Conservation (phyloP, 2,113 vertebrate genomes). For the Scolopax mira region DNA sequence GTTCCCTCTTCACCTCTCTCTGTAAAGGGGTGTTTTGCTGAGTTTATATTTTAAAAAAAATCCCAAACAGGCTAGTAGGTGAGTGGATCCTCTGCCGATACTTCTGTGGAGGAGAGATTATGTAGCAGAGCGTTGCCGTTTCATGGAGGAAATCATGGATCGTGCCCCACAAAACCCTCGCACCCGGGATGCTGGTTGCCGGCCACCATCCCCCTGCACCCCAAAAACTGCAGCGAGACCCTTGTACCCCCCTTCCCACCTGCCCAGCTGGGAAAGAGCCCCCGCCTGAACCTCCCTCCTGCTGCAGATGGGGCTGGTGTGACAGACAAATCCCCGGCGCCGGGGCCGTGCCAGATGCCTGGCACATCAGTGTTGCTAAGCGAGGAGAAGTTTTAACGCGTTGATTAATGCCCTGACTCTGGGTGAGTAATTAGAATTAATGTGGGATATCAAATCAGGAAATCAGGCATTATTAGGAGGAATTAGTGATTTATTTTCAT, state of each 20-base stretch:
- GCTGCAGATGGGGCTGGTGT: not conserved
- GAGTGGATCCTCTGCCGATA: not conserved
- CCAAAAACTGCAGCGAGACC: accelerated
- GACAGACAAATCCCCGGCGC: not conserved
- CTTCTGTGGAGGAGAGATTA: not conserved
- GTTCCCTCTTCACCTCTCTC: not conserved
- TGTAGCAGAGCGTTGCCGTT: not conserved
- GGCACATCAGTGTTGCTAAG: conserved; percentile 40
- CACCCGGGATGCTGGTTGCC: accelerated
- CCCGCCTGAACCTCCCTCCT: accelerated
- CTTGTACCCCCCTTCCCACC: too few relatives aligned
- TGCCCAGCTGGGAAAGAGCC: not conserved
- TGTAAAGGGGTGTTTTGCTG: not conserved
- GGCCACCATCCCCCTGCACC: accelerated
- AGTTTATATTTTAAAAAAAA: not conserved
- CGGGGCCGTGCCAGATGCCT: not conserved
- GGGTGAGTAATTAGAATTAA: conserved; percentile 79
- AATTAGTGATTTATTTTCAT: conserved; percentile 79
- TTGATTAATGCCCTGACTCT: conserved; percentile 76
- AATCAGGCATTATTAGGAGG: conserved; percentile 76
- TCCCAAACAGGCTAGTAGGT: not conserved
- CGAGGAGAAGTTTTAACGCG: conserved; percentile 44
- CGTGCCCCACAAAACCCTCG: accelerated
- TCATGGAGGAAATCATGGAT: not conserved
- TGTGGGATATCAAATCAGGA: conserved; percentile 78